A percentile compares a stretch with the other conserved stretches of the same genome.
Conservation (phyloP, 2,113 vertebrate species). For the Trochalopteron elliotii region DNA sequence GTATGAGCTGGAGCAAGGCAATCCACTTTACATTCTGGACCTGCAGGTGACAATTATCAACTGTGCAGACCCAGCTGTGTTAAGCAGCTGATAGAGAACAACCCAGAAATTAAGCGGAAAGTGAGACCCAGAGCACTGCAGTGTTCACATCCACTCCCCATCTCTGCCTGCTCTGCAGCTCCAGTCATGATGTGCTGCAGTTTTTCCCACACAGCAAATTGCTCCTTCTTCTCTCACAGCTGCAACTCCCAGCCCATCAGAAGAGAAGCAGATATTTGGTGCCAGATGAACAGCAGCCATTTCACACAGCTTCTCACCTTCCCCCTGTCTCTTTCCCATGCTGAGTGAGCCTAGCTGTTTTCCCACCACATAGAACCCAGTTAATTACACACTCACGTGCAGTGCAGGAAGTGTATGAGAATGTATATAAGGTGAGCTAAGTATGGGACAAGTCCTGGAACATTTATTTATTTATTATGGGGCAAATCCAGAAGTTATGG, state of each 20-base stretch:
- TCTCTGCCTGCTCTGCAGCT: background rate
- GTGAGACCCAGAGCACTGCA: background rate
- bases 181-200: background rate
- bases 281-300: background rate
- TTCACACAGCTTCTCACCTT: background rate
- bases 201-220: background rate
- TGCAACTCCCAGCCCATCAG: background rate
- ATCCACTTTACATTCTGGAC: background rate
- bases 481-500: background rate
- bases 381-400: rapidly evolving
- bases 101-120: background rate
- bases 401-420: background rate
- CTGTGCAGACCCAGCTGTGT: background rate
- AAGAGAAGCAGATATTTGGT: background rate
- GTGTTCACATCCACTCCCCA: background rate
- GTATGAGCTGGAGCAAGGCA: background rate
- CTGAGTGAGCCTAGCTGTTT: background rate
- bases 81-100: background rate
- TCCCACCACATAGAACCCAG: background rate
- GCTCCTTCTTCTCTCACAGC: background rate
- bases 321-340: background rate
- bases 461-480: background rate
- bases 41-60: background rate
- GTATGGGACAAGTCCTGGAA: background rate
- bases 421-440: background rate